Evolutionary conservation across 2,797 vertebrate genomes (phyloP).

Genomic region (Luscinia megarhynchos): DNA sequence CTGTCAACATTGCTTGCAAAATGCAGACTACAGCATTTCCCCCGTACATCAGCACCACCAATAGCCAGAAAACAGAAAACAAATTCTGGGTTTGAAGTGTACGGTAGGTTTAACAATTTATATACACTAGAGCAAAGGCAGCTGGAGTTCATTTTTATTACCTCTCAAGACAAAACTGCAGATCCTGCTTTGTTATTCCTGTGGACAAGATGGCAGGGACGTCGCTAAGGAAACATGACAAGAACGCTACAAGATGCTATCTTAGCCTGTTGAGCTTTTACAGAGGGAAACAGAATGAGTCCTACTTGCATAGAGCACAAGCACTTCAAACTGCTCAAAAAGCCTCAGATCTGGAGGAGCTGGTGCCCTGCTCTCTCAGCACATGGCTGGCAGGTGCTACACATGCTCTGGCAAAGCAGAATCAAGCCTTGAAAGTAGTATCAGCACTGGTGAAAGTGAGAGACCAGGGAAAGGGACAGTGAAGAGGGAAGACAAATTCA

Average conservation of each 20-base stretch:
- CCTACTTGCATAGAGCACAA: neutral
- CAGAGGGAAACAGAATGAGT: neutral
- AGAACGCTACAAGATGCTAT: neutral
- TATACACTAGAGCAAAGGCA: constrained; percentile 53
- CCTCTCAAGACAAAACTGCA: constrained; percentile 57
- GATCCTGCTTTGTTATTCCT: constrained; percentile 44
- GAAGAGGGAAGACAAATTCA: neutral
- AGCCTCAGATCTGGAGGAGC: neutral
- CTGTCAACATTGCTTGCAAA: constrained; percentile 30
- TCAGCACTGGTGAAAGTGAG: neutral
- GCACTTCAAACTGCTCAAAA: neutral
- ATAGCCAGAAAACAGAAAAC: constrained; percentile 59
- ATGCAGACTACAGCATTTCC: constrained; percentile 25
- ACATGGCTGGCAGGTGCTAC: neutral
- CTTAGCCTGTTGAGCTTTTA: constrained; percentile 27
- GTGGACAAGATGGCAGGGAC: constrained; percentile 16
- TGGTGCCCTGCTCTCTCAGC: neutral
- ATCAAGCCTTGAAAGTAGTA: neutral
- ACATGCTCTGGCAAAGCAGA: neutral
- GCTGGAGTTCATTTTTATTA: constrained; percentile 56
- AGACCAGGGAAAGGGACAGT: neutral
- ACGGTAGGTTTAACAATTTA: neutral
- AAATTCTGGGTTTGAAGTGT: constrained; percentile 10
- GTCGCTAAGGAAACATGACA: neutral
- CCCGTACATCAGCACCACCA: constrained; percentile 71